Conservation (phyloP, 1,140 invertebrate genomes). For the Ctenoplectra terminalis region DNA sequence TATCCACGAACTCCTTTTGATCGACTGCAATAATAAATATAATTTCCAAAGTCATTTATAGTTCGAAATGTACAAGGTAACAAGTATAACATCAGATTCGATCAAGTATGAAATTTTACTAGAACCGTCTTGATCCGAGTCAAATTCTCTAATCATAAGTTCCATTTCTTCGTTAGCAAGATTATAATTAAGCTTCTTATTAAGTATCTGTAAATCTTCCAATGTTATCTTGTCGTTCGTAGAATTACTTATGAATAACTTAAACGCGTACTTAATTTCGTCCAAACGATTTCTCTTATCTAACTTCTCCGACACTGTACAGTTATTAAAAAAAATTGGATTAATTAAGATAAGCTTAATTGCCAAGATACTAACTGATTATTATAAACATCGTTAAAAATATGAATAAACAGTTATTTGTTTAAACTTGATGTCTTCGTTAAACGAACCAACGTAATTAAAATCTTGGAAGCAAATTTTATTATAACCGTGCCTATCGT, state of each 20-base stretch:
- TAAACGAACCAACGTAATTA: conserved; percentile 51
- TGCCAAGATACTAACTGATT: neutral
- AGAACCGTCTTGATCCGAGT: conserved; percentile 58
- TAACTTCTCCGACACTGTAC: conserved; percentile 63
- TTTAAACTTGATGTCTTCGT: neutral
- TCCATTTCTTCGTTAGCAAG: conserved; percentile 63
- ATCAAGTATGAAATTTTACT: conserved; percentile 48
- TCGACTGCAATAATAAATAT: conserved; percentile 54
- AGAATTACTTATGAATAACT: conserved; percentile 54
- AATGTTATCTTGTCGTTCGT: conserved; percentile 49
- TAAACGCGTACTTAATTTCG: conserved; percentile 60
- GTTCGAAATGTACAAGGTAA: neutral
- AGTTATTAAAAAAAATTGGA: conserved; percentile 20
- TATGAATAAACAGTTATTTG: neutral
- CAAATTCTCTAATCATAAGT: conserved; percentile 69
- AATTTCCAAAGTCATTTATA: conserved; percentile 7
- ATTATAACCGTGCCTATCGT: conserved; percentile 56
- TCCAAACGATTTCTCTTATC: conserved; percentile 54
- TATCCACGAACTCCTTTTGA: conserved; percentile 59
- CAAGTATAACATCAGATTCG: neutral
- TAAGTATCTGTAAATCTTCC: conserved; percentile 53
- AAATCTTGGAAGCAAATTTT: conserved; percentile 67
- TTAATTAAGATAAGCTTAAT: neutral
- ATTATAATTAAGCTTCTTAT: conserved; percentile 42
- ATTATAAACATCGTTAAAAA: neutral